phyloP scores from a whole-genome alignment of 1,140 invertebrate genomes.

The Drosophila varians region DNA sequence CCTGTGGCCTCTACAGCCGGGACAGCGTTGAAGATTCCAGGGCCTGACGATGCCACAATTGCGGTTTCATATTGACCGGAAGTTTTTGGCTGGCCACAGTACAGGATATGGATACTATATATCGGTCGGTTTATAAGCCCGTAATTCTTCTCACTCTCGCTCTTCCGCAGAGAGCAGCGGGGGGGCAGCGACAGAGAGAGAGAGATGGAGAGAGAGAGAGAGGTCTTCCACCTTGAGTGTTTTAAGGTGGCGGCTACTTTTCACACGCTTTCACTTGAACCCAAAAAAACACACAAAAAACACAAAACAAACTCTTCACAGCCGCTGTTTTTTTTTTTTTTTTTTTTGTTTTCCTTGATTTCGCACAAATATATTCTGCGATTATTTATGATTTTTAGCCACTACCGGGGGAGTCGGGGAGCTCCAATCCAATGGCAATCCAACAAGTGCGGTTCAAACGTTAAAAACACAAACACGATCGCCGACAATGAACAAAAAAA shows the following conservation, averaged over 20 bases:
- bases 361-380: too few relatives aligned
- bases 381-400: too few relatives aligned
- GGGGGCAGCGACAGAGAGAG: background rate
- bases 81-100: constrained; percentile 55
- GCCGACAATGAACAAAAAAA: constrained; percentile 5
- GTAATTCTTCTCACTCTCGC: background rate
- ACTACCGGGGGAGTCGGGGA: too few relatives aligned
- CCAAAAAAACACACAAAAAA: constrained; percentile 43
- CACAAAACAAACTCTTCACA: constrained; percentile 27
- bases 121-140: too few relatives aligned
- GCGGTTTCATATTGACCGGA: constrained; percentile 64
- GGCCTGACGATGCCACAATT: constrained; percentile 49
- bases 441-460: constrained; percentile 27
- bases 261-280: constrained; percentile 77
- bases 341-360: too few relatives aligned
- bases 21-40: constrained; percentile 7
- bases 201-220: constrained; percentile 7
- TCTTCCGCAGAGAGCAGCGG: background rate
- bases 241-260: constrained; percentile 44
- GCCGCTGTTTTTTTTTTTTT: constrained; percentile 9
- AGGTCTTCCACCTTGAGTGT: constrained; percentile 26
- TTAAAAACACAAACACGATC: constrained; percentile 7
- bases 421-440: background rate
- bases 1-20: constrained; percentile 25
- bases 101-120: constrained; percentile 40